Conservation (phyloP, 2,113 vertebrate genomes). For the Heterochromis multidens region DNA sequence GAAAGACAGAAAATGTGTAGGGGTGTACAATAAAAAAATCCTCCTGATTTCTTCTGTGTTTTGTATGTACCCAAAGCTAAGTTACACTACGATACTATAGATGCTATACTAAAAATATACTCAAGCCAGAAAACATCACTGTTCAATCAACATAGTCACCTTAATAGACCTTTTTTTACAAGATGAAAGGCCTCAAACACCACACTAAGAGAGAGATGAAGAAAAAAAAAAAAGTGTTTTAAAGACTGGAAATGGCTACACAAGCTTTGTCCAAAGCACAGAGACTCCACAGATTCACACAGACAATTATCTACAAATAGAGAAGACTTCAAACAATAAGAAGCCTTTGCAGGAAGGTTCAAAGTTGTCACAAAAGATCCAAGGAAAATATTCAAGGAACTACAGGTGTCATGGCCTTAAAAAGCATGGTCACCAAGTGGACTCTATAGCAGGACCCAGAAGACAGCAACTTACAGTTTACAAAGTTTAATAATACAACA, state of each 20-base stretch:
- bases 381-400: too few species aligned
- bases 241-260: too few species aligned
- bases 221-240: too few species aligned
- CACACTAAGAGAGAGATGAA: not conserved
- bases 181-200: not conserved
- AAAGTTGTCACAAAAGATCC: too few species aligned
- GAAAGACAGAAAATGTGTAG: not conserved
- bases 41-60: not conserved
- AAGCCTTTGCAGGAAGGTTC: too few species aligned
- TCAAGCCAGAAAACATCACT: not conserved
- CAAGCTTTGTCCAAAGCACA: rapidly evolving
- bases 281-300: not conserved
- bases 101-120: not conserved
- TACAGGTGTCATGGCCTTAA: too few species aligned
- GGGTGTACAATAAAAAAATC: not conserved
- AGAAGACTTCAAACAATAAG: too few species aligned
- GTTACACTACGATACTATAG: not conserved
- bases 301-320: too few species aligned
- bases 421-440: too few species aligned
- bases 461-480: too few species aligned
- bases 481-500: too few species aligned
- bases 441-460: too few species aligned
- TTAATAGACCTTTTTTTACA: not conserved
- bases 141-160: not conserved
- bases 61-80: not conserved